phyloP scores from a whole-genome alignment of 2,797 vertebrate genomes.

The Tragelaphus eurycerus region DNA sequence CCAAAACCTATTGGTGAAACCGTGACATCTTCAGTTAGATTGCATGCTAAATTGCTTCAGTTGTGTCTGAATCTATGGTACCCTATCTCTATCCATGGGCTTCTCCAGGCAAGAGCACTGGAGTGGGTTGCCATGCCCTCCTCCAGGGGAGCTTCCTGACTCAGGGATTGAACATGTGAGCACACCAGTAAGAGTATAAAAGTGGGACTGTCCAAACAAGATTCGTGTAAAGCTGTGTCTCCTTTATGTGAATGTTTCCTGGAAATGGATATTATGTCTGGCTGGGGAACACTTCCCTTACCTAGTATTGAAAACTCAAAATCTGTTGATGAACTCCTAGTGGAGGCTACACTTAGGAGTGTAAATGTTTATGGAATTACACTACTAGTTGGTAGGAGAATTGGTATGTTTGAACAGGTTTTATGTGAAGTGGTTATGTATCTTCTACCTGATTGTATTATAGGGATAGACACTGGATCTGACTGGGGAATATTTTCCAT shows the following conservation, averaged over 20 bases:
- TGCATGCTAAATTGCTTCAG: not conserved
- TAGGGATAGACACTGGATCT: not conserved
- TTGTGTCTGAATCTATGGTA: not conserved
- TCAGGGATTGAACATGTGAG: not conserved
- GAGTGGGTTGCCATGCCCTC: not conserved
- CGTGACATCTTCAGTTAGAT: not conserved
- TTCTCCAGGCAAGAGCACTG: not conserved
- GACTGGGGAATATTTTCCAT: not conserved
- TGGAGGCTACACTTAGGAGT: not conserved
- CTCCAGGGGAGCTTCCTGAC: not conserved
- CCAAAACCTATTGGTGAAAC: not conserved
- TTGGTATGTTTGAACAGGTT: not conserved
- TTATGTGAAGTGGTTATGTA: not conserved
- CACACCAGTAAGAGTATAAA: not conserved
- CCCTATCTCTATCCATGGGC: not conserved
- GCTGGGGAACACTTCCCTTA: not conserved
- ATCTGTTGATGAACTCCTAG: not conserved
- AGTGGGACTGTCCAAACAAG: not conserved
- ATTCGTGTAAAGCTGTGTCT: not conserved
- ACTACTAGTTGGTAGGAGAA: not conserved
- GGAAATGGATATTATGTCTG: not conserved
- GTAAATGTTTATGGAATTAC: not conserved
- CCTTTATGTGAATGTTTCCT: not conserved
- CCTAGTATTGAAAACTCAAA: not conserved
- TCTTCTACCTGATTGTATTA: not conserved